phyloP scores from a whole-genome alignment of 1,140 invertebrate species.

The Acromyrmex charruanus region DNA sequence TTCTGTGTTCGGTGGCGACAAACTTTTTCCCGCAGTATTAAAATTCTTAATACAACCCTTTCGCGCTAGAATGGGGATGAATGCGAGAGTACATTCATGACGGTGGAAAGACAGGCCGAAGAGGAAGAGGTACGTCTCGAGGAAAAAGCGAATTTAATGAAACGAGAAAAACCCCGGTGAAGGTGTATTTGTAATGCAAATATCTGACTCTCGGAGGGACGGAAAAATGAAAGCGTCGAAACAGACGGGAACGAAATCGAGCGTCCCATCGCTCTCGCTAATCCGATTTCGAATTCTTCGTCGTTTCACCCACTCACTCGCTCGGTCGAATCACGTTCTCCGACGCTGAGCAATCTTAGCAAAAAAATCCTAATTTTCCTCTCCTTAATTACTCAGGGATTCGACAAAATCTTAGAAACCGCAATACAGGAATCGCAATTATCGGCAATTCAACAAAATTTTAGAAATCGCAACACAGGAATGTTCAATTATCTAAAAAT shows the following conservation, averaged over 20 bases:
- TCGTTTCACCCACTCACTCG: conserved; percentile 32
- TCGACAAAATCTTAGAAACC: conserved; percentile 56
- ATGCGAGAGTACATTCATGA: conserved; percentile 56
- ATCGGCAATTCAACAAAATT: conserved; percentile 62
- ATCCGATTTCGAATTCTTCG: conserved; percentile 79
- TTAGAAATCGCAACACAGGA: background rate
- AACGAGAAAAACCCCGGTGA: conserved; percentile 72
- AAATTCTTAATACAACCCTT: conserved; percentile 77
- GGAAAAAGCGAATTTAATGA: conserved; percentile 78
- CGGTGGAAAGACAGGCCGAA: conserved; percentile 41
- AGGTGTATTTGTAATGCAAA: conserved; percentile 81
- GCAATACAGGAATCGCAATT: conserved; percentile 10
- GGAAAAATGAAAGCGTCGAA: conserved; percentile 78
- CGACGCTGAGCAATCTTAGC: conserved; percentile 57
- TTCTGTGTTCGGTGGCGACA: conserved; percentile 33
- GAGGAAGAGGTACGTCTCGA: conserved; percentile 34
- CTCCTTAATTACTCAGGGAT: conserved; percentile 76
- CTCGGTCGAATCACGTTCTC: conserved; percentile 71
- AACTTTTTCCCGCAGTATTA: conserved; percentile 64
- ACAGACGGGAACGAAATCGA: conserved; percentile 71
- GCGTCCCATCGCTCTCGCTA: conserved; percentile 71
- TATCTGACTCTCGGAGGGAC: conserved; percentile 60
- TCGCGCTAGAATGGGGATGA: conserved; percentile 37
- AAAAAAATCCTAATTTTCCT: conserved; percentile 74
- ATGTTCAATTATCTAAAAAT: conserved; percentile 10